Conservation (phyloP, 2,888 invertebrate species). For the Helicoverpa assulta region DNA sequence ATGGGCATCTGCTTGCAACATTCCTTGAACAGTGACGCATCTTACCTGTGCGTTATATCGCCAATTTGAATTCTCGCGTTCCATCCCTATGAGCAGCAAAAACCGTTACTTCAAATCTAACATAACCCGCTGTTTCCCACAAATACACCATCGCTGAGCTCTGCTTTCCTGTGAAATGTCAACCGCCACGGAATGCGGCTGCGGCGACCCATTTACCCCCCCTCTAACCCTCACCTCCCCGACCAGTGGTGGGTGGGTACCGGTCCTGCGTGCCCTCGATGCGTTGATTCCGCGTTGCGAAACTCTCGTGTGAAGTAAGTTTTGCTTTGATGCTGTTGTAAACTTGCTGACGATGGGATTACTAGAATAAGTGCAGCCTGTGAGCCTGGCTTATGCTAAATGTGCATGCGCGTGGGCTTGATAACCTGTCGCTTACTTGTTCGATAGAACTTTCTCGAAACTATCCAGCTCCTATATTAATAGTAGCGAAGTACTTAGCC, state of each 20-base stretch:
- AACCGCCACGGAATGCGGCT: slow-evolving; percentile 83
- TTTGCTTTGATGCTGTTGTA: slow-evolving; percentile 59
- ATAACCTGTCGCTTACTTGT: background rate
- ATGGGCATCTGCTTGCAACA: slow-evolving; percentile 7
- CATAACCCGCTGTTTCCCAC: slow-evolving; percentile 39
- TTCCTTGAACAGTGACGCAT: background rate
- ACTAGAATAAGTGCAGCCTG: background rate
- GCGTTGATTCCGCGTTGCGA: slow-evolving; percentile 82
- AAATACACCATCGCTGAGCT: slow-evolving; percentile 51
- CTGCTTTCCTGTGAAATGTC: slow-evolving; percentile 77
- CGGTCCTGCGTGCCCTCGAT: slow-evolving; percentile 85
- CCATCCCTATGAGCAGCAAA: slow-evolving; percentile 4
- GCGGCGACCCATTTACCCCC: slow-evolving; percentile 82
- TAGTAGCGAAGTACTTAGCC: background rate
- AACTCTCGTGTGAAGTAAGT: slow-evolving; percentile 65
- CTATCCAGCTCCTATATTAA: background rate
- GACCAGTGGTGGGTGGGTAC: slow-evolving; percentile 74
- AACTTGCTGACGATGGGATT: slow-evolving; percentile 34
- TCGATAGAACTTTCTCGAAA: background rate
- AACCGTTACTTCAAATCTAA: slow-evolving; percentile 51
- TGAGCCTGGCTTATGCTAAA: background rate
- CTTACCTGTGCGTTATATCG: background rate
- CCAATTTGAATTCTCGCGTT: background rate
- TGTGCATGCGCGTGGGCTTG: background rate
- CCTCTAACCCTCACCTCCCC: slow-evolving; percentile 67